Conservation (phyloP, 2,888 invertebrate genomes). For the Drosophila infuscata region DNA sequence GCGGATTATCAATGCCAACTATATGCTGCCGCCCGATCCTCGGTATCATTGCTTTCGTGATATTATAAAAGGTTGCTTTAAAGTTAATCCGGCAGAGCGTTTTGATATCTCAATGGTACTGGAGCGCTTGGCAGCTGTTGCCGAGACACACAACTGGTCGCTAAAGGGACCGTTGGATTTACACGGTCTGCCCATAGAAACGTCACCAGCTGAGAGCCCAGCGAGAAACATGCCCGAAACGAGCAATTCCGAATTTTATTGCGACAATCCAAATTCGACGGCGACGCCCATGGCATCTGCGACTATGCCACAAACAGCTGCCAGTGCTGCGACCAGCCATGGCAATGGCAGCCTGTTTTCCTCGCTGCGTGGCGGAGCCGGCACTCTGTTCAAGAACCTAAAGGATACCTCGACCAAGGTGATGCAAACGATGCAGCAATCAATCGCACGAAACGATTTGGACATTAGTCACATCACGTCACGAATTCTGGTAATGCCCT, state of each 20-base stretch:
- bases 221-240: constrained; percentile 49
- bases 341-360: constrained; percentile 90
- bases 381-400: constrained; percentile 95
- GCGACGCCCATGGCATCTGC: constrained; percentile 51
- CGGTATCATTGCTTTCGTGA: constrained; percentile 94
- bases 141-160: constrained; percentile 93
- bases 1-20: constrained; percentile 98
- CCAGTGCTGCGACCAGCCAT: constrained; percentile 57
- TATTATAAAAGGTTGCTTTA: constrained; percentile 93
- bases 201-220: constrained; percentile 74
- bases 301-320: constrained; percentile 14
- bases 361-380: constrained; percentile 96
- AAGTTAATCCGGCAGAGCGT: constrained; percentile 93
- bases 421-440: constrained; percentile 98
- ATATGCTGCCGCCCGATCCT: constrained; percentile 92
- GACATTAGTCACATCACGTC: constrained; percentile 97
- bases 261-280: constrained; percentile 57
- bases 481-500: constrained; percentile 96
- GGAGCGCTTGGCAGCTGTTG: constrained; percentile 94
- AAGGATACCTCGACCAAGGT: constrained; percentile 98
- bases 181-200: constrained; percentile 81
- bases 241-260: constrained; percentile 75
- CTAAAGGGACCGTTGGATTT: constrained; percentile 90
- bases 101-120: constrained; percentile 92
- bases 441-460: constrained; percentile 94